Evolutionary conservation across 1,140 invertebrate genomes (phyloP), one percentile per base, ranked within the genome.

Genomic region (Teleopsis dalmanni): DNA sequence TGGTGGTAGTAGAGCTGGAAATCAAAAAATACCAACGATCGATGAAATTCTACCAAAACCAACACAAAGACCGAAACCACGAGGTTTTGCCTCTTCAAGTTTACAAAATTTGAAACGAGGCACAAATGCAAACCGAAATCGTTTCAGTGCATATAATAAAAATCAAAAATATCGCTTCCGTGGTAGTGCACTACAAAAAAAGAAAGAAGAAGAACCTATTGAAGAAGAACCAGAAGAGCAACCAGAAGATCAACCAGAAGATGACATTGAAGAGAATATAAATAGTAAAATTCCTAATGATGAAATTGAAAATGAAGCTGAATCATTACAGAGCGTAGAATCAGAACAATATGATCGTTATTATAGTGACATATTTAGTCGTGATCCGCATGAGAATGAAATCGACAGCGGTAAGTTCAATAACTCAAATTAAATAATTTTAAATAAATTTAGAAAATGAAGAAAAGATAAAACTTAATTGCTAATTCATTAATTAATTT

Each of bases 261-360:
- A 19, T 25, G 9, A 41, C 21, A 10, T 26, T 26, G 10, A 25
- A 38, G 19, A 33, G 6, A 4, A 35, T 23, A 14, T 14, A 33
- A 26, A 50, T 14, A 26, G 23, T 23, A 8, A 36, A 6, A 27
- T 41, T 4, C 37, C 13, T 33, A 16, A 42, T 41, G 14, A 19
- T 14, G 47, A 48, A n/a, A 21, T 33, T 21, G 38, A 33, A 41
- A 27, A 26, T 16, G 47, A 48, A 14, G 25, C n/a, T 37, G 66
- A 72, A 23, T 60, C 65, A n/a, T 62, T 83, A 60, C 79, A 82
- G 66, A 80, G 76, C 52, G 80, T 81, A 6, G 81, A 83, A 58
- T 81, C 77, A 10, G 79, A 82, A 60, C 79, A 79, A 53, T 76
- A 75, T 26, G 64, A 73, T 51, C 68, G 73, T 29, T 70, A 72